Conservation (phyloP, 1,140 invertebrate species). For the Tigriopus japonicus region DNA sequence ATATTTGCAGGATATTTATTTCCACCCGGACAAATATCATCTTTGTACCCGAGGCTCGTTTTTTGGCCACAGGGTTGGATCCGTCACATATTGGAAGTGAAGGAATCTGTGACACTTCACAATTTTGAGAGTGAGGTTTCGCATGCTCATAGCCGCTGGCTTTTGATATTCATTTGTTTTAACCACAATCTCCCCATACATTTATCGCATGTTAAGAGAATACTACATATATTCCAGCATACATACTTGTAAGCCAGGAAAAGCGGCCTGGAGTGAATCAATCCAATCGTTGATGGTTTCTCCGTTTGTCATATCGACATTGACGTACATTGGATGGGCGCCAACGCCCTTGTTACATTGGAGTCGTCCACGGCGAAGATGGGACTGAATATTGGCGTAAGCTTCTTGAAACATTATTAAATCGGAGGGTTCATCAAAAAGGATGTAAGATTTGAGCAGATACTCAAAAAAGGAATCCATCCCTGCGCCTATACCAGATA, state of each 20-base stretch:
- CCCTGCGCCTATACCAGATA: constrained; percentile 45
- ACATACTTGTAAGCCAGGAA: constrained; percentile 38
- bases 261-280: constrained; percentile 44
- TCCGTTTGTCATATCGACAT: constrained; percentile 48
- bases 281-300: constrained; percentile 42
- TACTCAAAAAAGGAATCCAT: constrained; percentile 51
- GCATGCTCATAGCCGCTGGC: too few relatives aligned
- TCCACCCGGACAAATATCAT: too few relatives aligned
- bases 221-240: too few relatives aligned
- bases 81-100: too few relatives aligned
- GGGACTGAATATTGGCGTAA: constrained; percentile 37
- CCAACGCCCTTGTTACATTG: constrained; percentile 40
- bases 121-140: too few relatives aligned
- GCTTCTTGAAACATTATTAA: constrained; percentile 39
- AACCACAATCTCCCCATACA: too few relatives aligned
- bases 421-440: constrained; percentile 41
- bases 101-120: too few relatives aligned
- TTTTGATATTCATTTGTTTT: too few relatives aligned
- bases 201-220: too few relatives aligned
- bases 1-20: too few relatives aligned
- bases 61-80: too few relatives aligned
- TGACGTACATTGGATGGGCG: constrained; percentile 45
- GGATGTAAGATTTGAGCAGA: constrained; percentile 42
- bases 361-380: constrained; percentile 37
- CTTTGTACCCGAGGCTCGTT: too few relatives aligned